Conservation (phyloP, 2,797 vertebrate species). For the Coilia nasus region DNA sequence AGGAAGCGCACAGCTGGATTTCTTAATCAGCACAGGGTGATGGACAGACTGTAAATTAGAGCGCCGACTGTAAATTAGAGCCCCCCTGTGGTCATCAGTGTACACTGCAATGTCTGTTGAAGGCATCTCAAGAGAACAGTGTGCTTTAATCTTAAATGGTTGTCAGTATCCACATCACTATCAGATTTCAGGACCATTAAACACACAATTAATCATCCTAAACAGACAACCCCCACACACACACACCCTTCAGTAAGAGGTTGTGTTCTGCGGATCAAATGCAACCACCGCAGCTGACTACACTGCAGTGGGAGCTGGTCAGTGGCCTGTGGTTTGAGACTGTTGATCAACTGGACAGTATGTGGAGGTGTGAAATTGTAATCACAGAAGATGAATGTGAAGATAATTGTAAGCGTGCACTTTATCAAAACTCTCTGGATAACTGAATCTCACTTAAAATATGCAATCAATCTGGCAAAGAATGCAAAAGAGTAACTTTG, state of each 20-base stretch:
- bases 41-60: background rate
- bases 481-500: background rate
- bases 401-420: background rate
- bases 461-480: background rate
- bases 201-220: no score
- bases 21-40: slow-evolving; percentile 20
- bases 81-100: slow-evolving; percentile 50
- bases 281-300: no score
- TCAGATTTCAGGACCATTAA: background rate
- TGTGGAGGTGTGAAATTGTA: background rate
- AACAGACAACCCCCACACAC: no score
- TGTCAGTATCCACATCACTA: background rate
- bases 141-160: background rate
- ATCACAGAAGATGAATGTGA: background rate
- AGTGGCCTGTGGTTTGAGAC: background rate
- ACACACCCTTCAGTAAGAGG: no score
- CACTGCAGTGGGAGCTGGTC: background rate
- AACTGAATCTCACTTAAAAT: background rate
- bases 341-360: background rate
- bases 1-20: slow-evolving; percentile 11
- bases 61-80: slow-evolving; percentile 41
- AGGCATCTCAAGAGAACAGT: background rate
- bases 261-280: no score
- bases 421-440: background rate
- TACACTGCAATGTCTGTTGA: slow-evolving; percentile 41